Evolutionary conservation across 2,888 invertebrate species (phyloP).

Genomic region (Xestia ashworthii): DNA sequence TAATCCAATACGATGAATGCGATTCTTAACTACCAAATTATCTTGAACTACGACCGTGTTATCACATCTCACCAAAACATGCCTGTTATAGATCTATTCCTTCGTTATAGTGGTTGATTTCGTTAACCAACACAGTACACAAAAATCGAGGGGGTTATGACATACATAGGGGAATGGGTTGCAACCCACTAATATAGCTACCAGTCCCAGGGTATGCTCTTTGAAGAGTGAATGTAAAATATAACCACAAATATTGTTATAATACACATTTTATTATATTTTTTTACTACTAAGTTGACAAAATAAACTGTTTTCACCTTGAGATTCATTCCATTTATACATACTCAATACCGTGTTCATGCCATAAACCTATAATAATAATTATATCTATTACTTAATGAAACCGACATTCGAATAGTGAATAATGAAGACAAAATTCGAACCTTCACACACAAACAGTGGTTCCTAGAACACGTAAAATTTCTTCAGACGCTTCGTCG

Average conservation of each 20-base stretch:
- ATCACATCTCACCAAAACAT: not conserved
- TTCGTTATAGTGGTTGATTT: not conserved
- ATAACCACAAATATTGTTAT: not conserved
- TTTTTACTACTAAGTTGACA: not conserved
- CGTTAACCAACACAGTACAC: not conserved
- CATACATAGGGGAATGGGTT: not conserved
- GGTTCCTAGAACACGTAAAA: conserved; percentile 6
- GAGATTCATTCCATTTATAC: conserved; percentile 4
- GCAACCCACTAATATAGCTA: not conserved
- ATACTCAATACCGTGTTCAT: not conserved
- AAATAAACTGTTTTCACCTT: not conserved
- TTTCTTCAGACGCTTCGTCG: not conserved
- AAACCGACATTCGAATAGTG: not conserved
- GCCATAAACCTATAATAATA: not conserved
- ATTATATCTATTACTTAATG: not conserved
- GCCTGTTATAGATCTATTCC: not conserved
- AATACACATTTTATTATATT: not conserved
- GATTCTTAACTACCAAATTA: not conserved
- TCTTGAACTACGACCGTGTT: not conserved
- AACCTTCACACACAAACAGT: conserved; percentile 16
- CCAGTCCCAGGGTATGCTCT: not conserved
- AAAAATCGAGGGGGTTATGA: not conserved
- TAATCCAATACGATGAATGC: not conserved
- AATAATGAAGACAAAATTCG: not conserved
- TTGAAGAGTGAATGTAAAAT: not conserved